Percentiles rank a stretch among this genome's conserved stretches.
These are phyloP conservation scores for Grammomys surdaster DNA, from an alignment of 2,113 vertebrate species.

Conservation along the genomic window DNA sequence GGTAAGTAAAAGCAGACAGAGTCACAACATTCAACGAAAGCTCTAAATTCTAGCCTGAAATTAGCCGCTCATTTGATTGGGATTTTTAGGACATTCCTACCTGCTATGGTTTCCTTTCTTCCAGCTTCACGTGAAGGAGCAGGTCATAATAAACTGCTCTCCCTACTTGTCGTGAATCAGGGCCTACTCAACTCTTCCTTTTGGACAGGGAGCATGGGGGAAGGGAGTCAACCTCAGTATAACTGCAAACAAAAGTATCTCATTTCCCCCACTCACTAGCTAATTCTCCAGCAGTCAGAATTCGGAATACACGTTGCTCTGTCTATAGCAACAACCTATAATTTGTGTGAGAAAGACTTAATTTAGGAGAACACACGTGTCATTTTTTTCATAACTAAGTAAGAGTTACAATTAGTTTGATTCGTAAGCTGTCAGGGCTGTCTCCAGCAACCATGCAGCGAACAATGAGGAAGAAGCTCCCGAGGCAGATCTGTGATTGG, in stretches of 20 bases:
- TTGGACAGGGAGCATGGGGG: conserved; percentile 55
- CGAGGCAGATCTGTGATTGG: conserved; percentile 42
- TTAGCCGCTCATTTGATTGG: not conserved
- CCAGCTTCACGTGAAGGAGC: not conserved
- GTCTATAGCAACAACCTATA: conserved; percentile 74
- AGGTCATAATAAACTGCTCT: not conserved
- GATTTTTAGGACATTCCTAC: not conserved
- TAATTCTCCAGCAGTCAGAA: conserved; percentile 75
- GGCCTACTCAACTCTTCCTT: conserved; percentile 12
- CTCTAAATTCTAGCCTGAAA: not conserved
- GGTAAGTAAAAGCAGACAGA: fast-evolving
- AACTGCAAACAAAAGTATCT: conserved; percentile 72
- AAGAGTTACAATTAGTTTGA: conserved; percentile 82
- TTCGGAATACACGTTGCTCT: conserved; percentile 66
- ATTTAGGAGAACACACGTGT: conserved; percentile 81
- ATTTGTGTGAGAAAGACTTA: conserved; percentile 82
- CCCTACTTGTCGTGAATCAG: not conserved
- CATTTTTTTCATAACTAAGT: conserved; percentile 81
- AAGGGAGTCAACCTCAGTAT: conserved; percentile 38
- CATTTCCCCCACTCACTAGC: conserved; percentile 66
- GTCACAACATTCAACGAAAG: not conserved
- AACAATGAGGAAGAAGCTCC: conserved; percentile 56
- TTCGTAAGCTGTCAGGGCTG: conserved; percentile 76
- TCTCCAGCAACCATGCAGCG: not conserved
- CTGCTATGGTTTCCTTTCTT: not conserved